Percentiles rank a stretch among this genome's conserved stretches.
Evolutionary conservation across 2,888 invertebrate species (phyloP).

Genomic region (Branchellion lobata): DNA sequence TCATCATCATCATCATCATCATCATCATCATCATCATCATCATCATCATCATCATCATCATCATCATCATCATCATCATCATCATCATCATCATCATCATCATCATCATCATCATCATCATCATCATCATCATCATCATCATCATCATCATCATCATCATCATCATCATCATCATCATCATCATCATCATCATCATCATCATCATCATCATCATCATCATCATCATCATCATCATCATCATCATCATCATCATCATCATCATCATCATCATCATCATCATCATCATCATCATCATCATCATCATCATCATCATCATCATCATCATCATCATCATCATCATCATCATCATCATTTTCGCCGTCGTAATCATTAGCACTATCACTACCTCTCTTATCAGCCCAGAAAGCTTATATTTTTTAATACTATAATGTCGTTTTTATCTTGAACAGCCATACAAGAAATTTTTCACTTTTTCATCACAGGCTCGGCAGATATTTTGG

Average conservation of each 20-base stretch:
- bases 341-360: slow-evolving; percentile 38
- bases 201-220: slow-evolving; percentile 40
- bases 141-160: slow-evolving; percentile 48
- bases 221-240: slow-evolving; percentile 50
- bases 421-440: too few species aligned
- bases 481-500: too few species aligned
- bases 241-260: slow-evolving; percentile 51
- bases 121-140: slow-evolving; percentile 51
- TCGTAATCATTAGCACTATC: too few species aligned
- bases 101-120: slow-evolving; percentile 50
- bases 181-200: slow-evolving; percentile 32
- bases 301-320: slow-evolving; percentile 45
- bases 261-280: slow-evolving; percentile 47
- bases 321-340: slow-evolving; percentile 42
- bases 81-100: slow-evolving; percentile 48
- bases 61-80: slow-evolving; percentile 31
- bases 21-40: slow-evolving; percentile 49
- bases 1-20: slow-evolving; percentile 27
- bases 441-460: too few species aligned
- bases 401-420: too few species aligned
- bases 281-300: slow-evolving; percentile 37
- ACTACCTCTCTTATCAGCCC: too few species aligned
- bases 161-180: slow-evolving; percentile 10
- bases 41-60: slow-evolving; percentile 40
- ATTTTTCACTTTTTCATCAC: too few species aligned